Conservation (phyloP, 2,888 invertebrate species). For the Orthosia gracilis region DNA sequence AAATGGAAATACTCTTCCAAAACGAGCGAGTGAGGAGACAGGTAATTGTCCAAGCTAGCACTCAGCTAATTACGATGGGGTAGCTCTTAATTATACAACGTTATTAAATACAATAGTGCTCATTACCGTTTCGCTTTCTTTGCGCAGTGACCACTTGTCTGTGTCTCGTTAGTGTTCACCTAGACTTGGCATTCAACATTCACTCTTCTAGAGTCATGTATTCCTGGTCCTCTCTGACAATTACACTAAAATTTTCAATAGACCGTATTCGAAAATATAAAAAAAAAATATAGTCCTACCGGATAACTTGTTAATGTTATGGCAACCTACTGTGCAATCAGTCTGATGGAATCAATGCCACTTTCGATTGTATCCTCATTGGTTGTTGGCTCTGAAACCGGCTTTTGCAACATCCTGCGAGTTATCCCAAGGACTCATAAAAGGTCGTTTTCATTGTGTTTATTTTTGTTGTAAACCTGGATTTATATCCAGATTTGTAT, state of each 20-base stretch:
- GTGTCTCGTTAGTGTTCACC: conserved; percentile 38
- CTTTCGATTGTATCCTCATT: conserved; percentile 8
- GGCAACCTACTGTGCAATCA: not conserved
- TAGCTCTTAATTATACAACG: conserved; percentile 55
- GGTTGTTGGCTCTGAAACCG: conserved; percentile 22
- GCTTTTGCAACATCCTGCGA: conserved; percentile 23
- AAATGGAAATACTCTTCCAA: conserved; percentile 16
- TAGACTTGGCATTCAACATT: conserved; percentile 37
- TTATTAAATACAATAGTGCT: conserved; percentile 55
- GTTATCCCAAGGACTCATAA: conserved; percentile 20
- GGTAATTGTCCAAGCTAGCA: conserved; percentile 14
- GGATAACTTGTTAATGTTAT: not conserved
- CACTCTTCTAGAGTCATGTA: conserved; percentile 31
- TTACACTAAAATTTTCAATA: not conserved
- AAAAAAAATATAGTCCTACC: not conserved
- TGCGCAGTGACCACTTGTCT: conserved; percentile 37
- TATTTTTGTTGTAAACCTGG: conserved; percentile 8
- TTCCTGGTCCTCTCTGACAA: not conserved
- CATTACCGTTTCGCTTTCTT: conserved; percentile 64
- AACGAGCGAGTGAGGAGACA: conserved; percentile 1
- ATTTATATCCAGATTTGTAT: not conserved
- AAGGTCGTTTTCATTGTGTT: conserved; percentile 9
- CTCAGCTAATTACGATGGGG: conserved; percentile 35
- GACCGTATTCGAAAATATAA: not conserved
- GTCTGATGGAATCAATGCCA: not conserved